A percentile compares a stretch with the other conserved stretches of the same genome.
Evolutionary conservation across 2,888 invertebrate genomes (phyloP).

Genomic region (Scaptomyza parva): DNA sequence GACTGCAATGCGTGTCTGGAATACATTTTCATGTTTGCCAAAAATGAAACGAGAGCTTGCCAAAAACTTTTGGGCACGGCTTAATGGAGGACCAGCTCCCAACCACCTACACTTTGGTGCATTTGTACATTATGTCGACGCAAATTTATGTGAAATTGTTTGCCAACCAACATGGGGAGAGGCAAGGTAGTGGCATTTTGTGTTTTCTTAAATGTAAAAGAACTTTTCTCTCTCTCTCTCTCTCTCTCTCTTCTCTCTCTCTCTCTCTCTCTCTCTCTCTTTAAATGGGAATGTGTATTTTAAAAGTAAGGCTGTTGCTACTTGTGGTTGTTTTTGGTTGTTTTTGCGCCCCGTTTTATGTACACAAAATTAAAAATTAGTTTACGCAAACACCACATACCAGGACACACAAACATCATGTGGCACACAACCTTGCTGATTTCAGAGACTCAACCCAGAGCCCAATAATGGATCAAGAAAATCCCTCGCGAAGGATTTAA

Average conservation of each 20-base stretch:
- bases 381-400: constrained; percentile 15
- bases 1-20: constrained; percentile 83
- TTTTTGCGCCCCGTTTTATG: constrained; percentile 13
- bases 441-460: neutral
- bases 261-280: constrained; percentile 5
- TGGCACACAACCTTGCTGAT: neutral
- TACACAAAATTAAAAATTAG: constrained; percentile 50
- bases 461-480: neutral
- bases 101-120: constrained; percentile 39
- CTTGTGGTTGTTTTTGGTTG: neutral
- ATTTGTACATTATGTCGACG: constrained; percentile 63
- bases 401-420: neutral
- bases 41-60: constrained; percentile 55
- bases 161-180: constrained; percentile 47
- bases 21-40: constrained; percentile 82
- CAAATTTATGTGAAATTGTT: constrained; percentile 74
- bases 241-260: constrained; percentile 6
- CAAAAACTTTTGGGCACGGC: constrained; percentile 56
- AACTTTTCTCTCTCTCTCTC: constrained; percentile 7
- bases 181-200: constrained; percentile 54
- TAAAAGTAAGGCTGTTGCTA: constrained; percentile 6
- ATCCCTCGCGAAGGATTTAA: constrained; percentile 47
- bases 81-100: constrained; percentile 8
- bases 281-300: constrained; percentile 5
- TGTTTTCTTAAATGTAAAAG: constrained; percentile 69